Conservation (phyloP, 2,797 vertebrate species). For the Picus viridis region DNA sequence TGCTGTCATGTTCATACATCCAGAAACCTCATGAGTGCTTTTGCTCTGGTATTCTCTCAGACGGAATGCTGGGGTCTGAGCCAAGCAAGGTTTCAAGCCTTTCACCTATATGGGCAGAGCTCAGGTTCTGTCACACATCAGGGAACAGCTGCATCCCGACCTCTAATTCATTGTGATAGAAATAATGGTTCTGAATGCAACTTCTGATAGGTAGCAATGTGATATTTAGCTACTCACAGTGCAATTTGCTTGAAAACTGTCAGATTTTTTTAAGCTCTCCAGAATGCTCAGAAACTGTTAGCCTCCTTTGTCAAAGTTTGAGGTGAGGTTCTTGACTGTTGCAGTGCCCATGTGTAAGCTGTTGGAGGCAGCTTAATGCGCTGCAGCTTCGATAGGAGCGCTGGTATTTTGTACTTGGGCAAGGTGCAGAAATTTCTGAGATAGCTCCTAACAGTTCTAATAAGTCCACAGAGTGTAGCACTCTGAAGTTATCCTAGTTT, state of each 20-base stretch:
- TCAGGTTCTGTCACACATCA: fast-evolving
- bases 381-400: fast-evolving
- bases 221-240: neutral
- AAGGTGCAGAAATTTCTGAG: neutral
- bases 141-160: neutral
- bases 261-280: neutral
- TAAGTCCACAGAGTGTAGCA: neutral
- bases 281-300: neutral
- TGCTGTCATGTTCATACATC: neutral
- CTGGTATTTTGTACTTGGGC: neutral
- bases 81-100: neutral
- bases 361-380: neutral
- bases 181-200: neutral
- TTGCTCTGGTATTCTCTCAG: neutral
- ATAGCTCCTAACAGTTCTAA: neutral
- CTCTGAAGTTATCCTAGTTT: neutral
- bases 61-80: neutral
- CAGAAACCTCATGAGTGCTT: neutral
- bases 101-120: fast-evolving
- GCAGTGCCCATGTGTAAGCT: neutral
- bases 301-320: neutral
- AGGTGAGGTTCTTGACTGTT: neutral
- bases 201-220: neutral
- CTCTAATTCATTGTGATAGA: neutral
- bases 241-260: neutral